Percentiles rank a stretch among this genome's conserved stretches.
phyloP scores from a whole-genome alignment of 2,888 invertebrate genomes.

The Arrhopalites spinosus region DNA sequence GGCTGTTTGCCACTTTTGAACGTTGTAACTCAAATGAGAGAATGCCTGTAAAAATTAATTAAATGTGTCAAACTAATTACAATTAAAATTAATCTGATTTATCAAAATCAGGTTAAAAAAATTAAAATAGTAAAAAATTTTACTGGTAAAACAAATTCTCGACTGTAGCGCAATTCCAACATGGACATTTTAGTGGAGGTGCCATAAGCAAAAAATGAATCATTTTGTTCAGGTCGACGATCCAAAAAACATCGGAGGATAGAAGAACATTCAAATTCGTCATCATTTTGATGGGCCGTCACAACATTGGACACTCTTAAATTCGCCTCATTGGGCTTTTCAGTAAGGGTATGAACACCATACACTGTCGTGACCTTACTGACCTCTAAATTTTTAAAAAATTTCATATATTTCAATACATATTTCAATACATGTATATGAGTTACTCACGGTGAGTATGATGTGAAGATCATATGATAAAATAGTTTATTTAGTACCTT shows the following conservation, averaged over 20 bases:
- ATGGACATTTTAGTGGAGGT: not conserved
- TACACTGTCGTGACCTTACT: no score
- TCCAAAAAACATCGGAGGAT: conserved; percentile 1
- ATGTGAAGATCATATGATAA: no score
- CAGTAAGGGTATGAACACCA: not conserved
- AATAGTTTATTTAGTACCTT: no score
- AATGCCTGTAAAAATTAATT: not conserved
- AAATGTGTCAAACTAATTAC: not conserved
- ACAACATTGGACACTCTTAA: not conserved
- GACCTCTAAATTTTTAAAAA: no score
- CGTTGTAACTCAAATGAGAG: not conserved
- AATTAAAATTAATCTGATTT: no score
- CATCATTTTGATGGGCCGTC: no score
- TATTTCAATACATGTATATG: no score
- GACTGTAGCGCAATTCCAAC: not conserved
- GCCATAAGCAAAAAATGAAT: not conserved
- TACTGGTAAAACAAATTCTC: conserved; percentile 5
- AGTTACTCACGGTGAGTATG: no score
- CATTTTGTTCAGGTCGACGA: not conserved
- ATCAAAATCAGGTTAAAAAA: no score
- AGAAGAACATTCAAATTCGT: not conserved
- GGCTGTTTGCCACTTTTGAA: not conserved
- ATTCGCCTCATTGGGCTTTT: not conserved
- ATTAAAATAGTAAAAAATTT: not conserved
- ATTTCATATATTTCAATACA: no score